These are phyloP conservation scores for Cephus spinipes DNA, from an alignment of 2,888 invertebrate species.

Conservation along the genomic window DNA sequence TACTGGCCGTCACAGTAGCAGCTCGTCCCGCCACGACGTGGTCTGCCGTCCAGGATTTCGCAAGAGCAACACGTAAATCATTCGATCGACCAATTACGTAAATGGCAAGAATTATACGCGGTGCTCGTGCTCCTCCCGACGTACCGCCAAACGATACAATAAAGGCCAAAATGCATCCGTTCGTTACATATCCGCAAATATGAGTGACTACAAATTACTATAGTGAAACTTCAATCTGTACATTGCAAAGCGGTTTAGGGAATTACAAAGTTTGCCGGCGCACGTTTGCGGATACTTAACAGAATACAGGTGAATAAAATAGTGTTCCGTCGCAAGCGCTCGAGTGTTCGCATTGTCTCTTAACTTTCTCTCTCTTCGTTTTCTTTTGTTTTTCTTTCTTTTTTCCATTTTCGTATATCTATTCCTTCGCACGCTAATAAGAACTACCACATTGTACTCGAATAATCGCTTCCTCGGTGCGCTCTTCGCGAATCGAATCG, in stretches of 20 bases:
- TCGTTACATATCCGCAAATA: conserved; percentile 27
- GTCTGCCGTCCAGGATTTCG: not conserved
- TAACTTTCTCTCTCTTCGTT: not conserved
- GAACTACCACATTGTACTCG: not conserved
- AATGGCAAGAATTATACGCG: not conserved
- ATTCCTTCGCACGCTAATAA: not conserved
- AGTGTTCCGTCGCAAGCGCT: not conserved
- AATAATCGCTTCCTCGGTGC: not conserved
- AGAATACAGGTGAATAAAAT: not conserved
- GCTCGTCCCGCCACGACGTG: not conserved
- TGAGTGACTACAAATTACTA: conserved; percentile 27
- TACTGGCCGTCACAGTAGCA: not conserved
- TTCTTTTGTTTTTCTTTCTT: not conserved
- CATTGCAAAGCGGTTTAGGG: conserved; percentile 28
- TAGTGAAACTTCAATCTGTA: conserved; percentile 29
- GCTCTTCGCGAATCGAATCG: not conserved
- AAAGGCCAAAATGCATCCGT: not conserved
- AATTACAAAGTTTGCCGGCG: conserved; percentile 26
- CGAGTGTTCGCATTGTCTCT: not conserved
- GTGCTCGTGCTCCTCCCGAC: not conserved
- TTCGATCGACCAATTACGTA: not conserved
- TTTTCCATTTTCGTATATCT: not conserved
- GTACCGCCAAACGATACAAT: not conserved
- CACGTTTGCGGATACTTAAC: conserved; percentile 29
- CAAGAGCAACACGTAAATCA: not conserved